Conservation (phyloP, 1,140 invertebrate species). For the Papilio glaucus region DNA sequence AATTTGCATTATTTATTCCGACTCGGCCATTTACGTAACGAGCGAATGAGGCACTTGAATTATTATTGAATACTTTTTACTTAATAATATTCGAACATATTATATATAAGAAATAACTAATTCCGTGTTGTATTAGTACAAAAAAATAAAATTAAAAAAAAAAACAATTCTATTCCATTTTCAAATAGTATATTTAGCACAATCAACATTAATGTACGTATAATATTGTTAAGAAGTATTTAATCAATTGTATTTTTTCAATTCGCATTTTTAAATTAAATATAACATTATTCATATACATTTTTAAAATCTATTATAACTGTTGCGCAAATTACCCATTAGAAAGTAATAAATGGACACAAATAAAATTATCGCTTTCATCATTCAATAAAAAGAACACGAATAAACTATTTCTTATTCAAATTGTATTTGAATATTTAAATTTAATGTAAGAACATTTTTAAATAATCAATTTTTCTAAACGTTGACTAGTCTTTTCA, state of each 20-base stretch:
- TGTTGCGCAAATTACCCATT: not conserved
- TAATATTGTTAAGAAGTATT: too few relatives aligned
- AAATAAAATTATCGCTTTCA: not conserved
- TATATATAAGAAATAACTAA: too few relatives aligned
- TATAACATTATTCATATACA: too few relatives aligned
- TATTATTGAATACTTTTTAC: not conserved
- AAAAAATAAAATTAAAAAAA: too few relatives aligned
- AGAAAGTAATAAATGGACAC: not conserved
- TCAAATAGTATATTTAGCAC: too few relatives aligned
- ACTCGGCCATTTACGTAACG: constrained; percentile 25
- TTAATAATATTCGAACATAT: not conserved
- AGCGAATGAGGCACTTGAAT: not conserved
- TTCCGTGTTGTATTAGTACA: too few relatives aligned
- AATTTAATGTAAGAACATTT: not conserved
- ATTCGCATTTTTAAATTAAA: too few relatives aligned
- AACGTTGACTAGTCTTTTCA: not conserved
- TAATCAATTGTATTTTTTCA: too few relatives aligned
- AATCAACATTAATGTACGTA: too few relatives aligned
- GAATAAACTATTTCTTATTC: not conserved
- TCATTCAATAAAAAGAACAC: not conserved
- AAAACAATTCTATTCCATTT: too few relatives aligned
- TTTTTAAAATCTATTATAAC: not conserved
- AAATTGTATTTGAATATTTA: not conserved
- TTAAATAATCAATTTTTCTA: not conserved
- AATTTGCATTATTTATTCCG: constrained; percentile 25